Base-by-base conservation (phyloP, 2,113 vertebrate genomes). In the Blennius ocellaris region DNA sequence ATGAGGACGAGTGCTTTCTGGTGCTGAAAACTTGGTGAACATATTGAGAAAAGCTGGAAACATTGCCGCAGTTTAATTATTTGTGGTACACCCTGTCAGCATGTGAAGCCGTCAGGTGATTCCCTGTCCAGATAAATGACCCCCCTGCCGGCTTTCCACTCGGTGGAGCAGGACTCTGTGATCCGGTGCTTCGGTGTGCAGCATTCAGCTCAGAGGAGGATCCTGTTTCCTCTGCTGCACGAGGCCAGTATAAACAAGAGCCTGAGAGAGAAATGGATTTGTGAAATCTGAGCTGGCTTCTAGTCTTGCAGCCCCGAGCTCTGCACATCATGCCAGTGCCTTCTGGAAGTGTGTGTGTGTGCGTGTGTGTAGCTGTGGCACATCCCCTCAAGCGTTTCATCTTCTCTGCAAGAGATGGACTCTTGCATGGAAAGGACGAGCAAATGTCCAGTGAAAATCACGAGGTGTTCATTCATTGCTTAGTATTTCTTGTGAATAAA, bases 281-380 rank as follows among this genome's bases (percentile, higher is more conserved):
- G 84, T 87, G 91, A 91, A 92, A 93, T 78, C 52, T 16, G 77
- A 91, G 58, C 85, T 60, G 69, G 76, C 78, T 73, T 85, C 80
- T 83, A 48, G 36, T 72, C 51, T 81, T 80, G 69, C 74, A 65
- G 69, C 4, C 81, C 63, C 53, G 48, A 54, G 54, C 36, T 61
- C 62, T 60, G 59, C 54, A 41, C 37, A 37, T 61, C 72, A 66
- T 37, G 65, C 57, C 76, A 63, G 66, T 63, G 69, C 45, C 54
- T 47, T 9, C 49, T 58, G 56, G 36, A 56, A 11, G 45, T 60
- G 52, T 17, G 49, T 49, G 16, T 11, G 8, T 65, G 30, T 30
- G 21, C 4, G 21, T 30, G 21, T 30, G 21, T 30, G 21, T 30
- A 30, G 21, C 4, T 30, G 21, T 30, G 21, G 21, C 4, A 30